These are phyloP conservation scores for Ichneumoninae sp. DNA, from an alignment of 2,888 invertebrate species.

Conservation along the genomic window DNA sequence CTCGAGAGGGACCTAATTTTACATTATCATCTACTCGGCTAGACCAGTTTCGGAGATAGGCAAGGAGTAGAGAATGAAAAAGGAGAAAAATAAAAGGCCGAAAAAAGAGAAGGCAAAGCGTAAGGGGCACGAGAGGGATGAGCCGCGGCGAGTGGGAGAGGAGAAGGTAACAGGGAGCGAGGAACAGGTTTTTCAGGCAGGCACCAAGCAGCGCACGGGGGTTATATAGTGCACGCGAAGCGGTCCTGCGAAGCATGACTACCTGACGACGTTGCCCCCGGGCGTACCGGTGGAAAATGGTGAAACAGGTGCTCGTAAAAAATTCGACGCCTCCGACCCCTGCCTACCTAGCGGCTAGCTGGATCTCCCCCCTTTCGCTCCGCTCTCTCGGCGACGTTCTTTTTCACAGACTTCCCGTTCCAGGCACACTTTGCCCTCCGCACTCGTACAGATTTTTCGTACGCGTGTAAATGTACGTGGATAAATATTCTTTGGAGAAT, in stretches of 20 bases:
- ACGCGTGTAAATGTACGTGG: not conserved
- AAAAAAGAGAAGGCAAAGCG: slow-evolving; percentile 14
- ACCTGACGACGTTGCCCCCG: slow-evolving; percentile 78
- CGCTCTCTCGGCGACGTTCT: not conserved
- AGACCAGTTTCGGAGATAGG: slow-evolving; percentile 12
- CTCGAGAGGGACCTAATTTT: slow-evolving; percentile 7
- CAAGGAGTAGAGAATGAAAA: slow-evolving; percentile 54
- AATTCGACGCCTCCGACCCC: slow-evolving; percentile 66
- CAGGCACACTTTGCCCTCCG: slow-evolving; percentile 34
- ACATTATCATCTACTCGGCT: slow-evolving; percentile 1
- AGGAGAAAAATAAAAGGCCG: slow-evolving; percentile 28
- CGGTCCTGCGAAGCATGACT: slow-evolving; percentile 77
- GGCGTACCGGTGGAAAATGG: slow-evolving; percentile 78
- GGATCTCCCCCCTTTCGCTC: slow-evolving; percentile 13
- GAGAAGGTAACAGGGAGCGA: slow-evolving; percentile 64
- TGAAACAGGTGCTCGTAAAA: slow-evolving; percentile 78
- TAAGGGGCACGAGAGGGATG: slow-evolving; percentile 12
- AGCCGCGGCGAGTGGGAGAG: slow-evolving; percentile 36
- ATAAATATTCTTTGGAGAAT: slow-evolving; percentile 21
- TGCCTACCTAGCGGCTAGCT: not conserved
- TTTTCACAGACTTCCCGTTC: slow-evolving; percentile 41
- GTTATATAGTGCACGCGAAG: slow-evolving; percentile 68
- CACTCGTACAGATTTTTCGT: slow-evolving; percentile 17
- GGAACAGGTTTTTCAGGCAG: slow-evolving; percentile 80
- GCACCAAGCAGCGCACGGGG: slow-evolving; percentile 68